phyloP scores from a whole-genome alignment of 2,797 vertebrate genomes.

The Crax fasciolata region DNA sequence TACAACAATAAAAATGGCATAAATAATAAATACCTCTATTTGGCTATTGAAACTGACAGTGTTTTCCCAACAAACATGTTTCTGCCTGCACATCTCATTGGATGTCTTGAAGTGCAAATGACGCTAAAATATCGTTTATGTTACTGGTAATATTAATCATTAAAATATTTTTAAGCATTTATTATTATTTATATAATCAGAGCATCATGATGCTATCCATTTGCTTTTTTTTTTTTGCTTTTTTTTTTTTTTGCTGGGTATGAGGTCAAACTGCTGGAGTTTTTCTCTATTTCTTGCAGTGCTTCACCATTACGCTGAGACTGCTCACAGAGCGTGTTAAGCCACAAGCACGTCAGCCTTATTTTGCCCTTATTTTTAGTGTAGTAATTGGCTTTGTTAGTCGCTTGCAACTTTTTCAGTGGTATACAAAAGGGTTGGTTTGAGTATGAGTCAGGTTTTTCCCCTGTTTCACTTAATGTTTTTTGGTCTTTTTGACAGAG shows the following conservation, averaged over 20 bases:
- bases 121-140: background rate
- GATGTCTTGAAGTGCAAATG: background rate
- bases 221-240: background rate
- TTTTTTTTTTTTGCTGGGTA: background rate
- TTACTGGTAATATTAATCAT: background rate
- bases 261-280: background rate
- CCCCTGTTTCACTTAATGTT: background rate
- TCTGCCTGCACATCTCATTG: background rate
- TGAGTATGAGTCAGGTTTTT: rapidly evolving
- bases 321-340: background rate
- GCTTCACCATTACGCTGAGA: rapidly evolving
- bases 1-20: background rate
- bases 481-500: background rate
- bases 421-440: background rate
- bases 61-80: background rate
- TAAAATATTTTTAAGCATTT: background rate
- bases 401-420: background rate
- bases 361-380: background rate
- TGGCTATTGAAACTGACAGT: background rate
- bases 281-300: background rate
- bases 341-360: background rate
- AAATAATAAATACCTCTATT: background rate
- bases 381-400: background rate
- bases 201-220: background rate
- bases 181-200: background rate